phyloP scores from a whole-genome alignment of 2,888 invertebrate genomes.

The Dendrolimus houi region DNA sequence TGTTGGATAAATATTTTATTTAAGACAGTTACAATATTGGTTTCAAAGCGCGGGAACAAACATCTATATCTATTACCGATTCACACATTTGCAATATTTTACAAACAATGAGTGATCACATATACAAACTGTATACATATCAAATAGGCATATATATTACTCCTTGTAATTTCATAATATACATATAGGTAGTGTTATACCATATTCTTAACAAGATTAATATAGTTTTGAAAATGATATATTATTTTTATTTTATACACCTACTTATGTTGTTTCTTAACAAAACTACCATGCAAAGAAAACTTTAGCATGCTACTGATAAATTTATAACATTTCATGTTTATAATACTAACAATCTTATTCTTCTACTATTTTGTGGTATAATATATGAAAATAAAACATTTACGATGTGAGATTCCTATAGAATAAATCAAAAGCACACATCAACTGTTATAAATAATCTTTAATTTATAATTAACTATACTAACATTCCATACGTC shows the following conservation, averaged over 20 bases:
- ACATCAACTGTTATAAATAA: constrained; percentile 17
- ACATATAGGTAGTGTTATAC: constrained; percentile 48
- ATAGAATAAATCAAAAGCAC: constrained; percentile 18
- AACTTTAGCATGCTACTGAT: constrained; percentile 58
- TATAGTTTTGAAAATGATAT: constrained; percentile 47
- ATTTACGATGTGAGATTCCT: constrained; percentile 32
- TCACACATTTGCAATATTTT: constrained; percentile 50
- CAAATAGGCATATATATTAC: constrained; percentile 45
- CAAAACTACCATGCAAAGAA: constrained; percentile 63
- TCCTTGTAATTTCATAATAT: constrained; percentile 46
- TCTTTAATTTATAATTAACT: background rate
- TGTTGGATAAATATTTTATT: constrained; percentile 72
- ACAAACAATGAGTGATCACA: constrained; percentile 40
- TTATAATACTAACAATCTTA: constrained; percentile 48
- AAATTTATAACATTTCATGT: constrained; percentile 58
- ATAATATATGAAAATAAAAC: constrained; percentile 13
- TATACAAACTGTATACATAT: constrained; percentile 38
- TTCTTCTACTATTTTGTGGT: constrained; percentile 30
- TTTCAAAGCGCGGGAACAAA: constrained; percentile 62
- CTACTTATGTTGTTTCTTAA: constrained; percentile 28
- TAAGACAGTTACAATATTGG: constrained; percentile 65
- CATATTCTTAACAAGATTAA: constrained; percentile 50
- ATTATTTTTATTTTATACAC: constrained; percentile 39
- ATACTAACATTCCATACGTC: background rate
- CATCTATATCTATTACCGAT: constrained; percentile 51